These are phyloP conservation scores for Anoplophora glabripennis DNA, from an alignment of 1,140 invertebrate genomes.

Conservation along the genomic window DNA sequence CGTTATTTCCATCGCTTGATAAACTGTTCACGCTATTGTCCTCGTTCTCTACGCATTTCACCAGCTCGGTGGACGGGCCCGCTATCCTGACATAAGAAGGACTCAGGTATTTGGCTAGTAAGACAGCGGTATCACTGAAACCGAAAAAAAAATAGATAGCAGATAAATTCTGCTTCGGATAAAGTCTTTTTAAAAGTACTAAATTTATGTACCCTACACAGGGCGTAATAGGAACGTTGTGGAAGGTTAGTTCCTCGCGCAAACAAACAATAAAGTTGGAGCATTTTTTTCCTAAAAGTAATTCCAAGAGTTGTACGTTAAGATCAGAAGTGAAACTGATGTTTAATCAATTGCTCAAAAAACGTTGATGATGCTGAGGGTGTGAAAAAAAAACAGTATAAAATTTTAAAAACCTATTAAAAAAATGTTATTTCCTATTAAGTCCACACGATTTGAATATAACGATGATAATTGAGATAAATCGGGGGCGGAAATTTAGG, in stretches of 20 bases:
- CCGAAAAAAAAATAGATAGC: conserved; percentile 5
- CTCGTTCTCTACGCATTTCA: conserved; percentile 50
- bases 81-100: conserved; percentile 61
- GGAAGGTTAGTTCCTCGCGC: background rate
- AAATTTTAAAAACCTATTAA: too few species aligned
- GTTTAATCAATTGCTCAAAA: too few species aligned
- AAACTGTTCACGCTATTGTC: conserved; percentile 26
- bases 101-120: conserved; percentile 58
- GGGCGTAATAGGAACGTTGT: background rate
- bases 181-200: background rate
- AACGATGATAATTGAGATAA: too few species aligned
- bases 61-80: conserved; percentile 55
- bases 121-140: conserved; percentile 52
- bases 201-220: too few species aligned
- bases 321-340: too few species aligned
- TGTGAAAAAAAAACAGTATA: too few species aligned
- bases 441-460: too few species aligned
- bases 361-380: too few species aligned
- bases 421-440: too few species aligned
- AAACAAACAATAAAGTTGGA: background rate
- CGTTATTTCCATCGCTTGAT: conserved; percentile 21
- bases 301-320: too few species aligned
- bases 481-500: too few species aligned
- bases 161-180: background rate
- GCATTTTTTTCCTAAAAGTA: too few species aligned